Evolutionary conservation across 2,113 vertebrate species (phyloP).

Genomic region (Aviceda subcristata): DNA sequence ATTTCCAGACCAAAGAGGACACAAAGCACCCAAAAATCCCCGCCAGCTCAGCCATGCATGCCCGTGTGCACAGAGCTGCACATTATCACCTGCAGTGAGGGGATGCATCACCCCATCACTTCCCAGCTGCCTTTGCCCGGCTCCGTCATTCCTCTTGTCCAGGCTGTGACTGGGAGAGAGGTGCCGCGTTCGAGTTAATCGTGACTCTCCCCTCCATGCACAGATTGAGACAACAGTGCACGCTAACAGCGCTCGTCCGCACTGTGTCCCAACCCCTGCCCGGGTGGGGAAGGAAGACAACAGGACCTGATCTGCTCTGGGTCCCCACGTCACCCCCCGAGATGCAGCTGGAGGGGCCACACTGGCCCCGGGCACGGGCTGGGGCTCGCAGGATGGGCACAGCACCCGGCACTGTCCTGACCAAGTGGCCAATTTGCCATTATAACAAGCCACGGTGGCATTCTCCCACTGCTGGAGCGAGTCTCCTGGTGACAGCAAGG

Average conservation of each 20-base stretch:
- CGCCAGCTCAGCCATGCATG: rapidly evolving
- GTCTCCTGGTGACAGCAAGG: background rate
- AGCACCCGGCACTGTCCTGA: rapidly evolving
- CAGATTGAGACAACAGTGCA: rapidly evolving
- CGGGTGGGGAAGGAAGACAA: rapidly evolving
- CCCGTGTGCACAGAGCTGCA: rapidly evolving
- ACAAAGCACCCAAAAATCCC: background rate
- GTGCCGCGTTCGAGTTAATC: rapidly evolving
- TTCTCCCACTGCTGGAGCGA: background rate
- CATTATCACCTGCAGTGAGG: rapidly evolving
- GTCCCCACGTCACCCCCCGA: rapidly evolving
- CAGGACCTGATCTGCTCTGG: background rate
- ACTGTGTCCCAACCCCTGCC: background rate
- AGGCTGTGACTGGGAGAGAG: background rate
- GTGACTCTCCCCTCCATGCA: rapidly evolving
- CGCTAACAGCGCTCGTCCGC: rapidly evolving
- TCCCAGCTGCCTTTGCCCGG: background rate
- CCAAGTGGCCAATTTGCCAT: background rate
- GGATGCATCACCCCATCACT: background rate
- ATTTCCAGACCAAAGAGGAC: background rate
- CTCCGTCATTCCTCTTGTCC: background rate
- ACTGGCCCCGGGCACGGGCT: background rate
- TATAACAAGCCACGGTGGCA: rapidly evolving
- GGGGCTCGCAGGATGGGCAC: background rate
- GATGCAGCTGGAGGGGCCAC: rapidly evolving